Base-by-base conservation (phyloP, 2,888 invertebrate species). In the Malacosoma neustria region DNA sequence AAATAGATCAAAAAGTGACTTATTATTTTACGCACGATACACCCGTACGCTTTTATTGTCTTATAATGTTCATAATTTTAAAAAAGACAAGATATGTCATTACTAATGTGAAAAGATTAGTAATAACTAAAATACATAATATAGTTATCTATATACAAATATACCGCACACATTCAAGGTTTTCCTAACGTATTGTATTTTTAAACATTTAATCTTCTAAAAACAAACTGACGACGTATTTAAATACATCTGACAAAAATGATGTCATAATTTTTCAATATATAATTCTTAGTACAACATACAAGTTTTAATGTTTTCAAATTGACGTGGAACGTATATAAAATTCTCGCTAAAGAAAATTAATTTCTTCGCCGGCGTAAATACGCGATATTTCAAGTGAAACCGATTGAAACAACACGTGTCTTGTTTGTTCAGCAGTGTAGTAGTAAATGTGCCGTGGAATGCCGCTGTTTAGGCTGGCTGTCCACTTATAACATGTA, bases 341-440 rank as follows among this genome's bases (percentile, higher is more conserved):
- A 43, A 52, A 51, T 57, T 49, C 51, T 36, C 40, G 41, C 52
- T 47, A 59, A 22, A 57, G 60, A 47, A 64, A 62, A 64, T 66
- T 54, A 67, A 65, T 64, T 62, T 58, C 49, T 52, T 51, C 43
- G 48, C 37, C 42, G 43, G 22, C 30, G 43, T 48, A 42, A 41
- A 49, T 61, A 64, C 22, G 22, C 5, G 9, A 59, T 63, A 64
- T 61, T 63, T 72, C 59, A 61, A 54, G 57, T 59, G 58, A 60
- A 63, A 59, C 54, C 56, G 61, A 70, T 72, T 62, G 54, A 54
- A 62, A 65, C 58, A 65, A 67, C 70, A 70, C 65, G 65, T 71
- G 72, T 70, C 56, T 58, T 65, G 66, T 75, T 72, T 71, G 66
- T 65, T 61, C 63, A 67, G 64, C 53, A 54, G 58, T 43, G 43